These are phyloP conservation scores for Apostichopus japonicus DNA, from an alignment of 35 echinoderm and acorn worm species.

Conservation along the genomic window DNA sequence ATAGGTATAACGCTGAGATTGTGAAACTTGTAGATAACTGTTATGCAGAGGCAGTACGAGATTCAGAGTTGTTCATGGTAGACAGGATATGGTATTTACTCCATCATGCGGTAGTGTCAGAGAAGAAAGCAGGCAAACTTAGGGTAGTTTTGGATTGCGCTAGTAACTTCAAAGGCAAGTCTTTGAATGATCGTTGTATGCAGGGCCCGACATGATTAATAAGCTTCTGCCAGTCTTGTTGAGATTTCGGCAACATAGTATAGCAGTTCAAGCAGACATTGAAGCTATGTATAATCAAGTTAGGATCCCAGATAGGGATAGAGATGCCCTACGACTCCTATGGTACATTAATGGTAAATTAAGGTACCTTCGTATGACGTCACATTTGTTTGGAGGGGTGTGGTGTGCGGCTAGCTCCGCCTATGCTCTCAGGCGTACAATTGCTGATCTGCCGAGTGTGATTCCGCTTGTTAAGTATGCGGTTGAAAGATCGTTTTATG, in stretches of 20 bases:
- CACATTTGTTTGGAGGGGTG: conserved; percentile 21
- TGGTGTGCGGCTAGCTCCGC: conserved; percentile 35
- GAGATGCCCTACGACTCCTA: too few relatives aligned
- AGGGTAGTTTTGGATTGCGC: too few relatives aligned
- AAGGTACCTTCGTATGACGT: too few relatives aligned
- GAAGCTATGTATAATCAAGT: too few relatives aligned
- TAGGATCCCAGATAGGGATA: too few relatives aligned
- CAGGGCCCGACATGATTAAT: too few relatives aligned
- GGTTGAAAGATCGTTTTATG: conserved; percentile 18
- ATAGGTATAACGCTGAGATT: conserved; percentile 30
- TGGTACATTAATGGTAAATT: too few relatives aligned
- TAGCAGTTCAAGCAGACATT: too few relatives aligned
- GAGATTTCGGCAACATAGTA: too few relatives aligned
- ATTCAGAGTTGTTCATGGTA: not conserved
- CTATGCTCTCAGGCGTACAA: conserved; percentile 17
- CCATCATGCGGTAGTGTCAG: conserved; percentile 23
- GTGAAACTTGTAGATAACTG: not conserved
- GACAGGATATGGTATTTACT: conserved; percentile 52
- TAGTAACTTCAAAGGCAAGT: too few relatives aligned
- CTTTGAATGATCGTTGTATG: too few relatives aligned
- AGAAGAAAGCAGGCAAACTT: conserved; percentile 43
- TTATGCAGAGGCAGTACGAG: not conserved
- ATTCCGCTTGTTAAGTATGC: not conserved
- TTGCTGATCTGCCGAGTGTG: not conserved
- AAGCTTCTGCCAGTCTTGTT: too few relatives aligned